Evolutionary conservation across 2,113 vertebrate genomes (phyloP).

Genomic region (Heterochromis multidens): DNA sequence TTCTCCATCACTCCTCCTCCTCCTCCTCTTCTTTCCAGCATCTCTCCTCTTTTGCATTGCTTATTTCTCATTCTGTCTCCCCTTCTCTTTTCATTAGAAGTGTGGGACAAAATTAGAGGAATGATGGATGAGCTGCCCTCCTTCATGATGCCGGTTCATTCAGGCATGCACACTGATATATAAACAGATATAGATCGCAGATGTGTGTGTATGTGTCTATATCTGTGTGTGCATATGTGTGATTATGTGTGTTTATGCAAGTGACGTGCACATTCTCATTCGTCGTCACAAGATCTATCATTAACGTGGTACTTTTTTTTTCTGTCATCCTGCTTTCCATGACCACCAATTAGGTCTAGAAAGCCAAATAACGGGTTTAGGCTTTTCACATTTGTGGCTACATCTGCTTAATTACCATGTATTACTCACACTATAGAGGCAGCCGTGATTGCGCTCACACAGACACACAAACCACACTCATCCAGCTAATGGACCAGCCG

Average conservation of each 20-base stretch:
- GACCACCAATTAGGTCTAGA: constrained; percentile 16
- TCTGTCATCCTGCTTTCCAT: background rate
- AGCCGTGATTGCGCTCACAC: background rate
- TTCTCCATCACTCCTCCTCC: background rate
- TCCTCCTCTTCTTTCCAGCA: background rate
- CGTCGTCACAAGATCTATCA: background rate
- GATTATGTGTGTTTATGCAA: background rate
- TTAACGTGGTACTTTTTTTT: background rate
- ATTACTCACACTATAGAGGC: constrained; percentile 33
- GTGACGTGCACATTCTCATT: background rate
- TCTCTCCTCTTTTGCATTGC: background rate
- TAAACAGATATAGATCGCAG: background rate
- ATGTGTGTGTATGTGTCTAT: background rate
- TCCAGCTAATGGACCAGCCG: constrained; percentile 64
- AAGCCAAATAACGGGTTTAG: background rate
- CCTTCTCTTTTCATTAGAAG: constrained; percentile 6
- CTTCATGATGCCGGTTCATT: background rate
- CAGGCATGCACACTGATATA: background rate
- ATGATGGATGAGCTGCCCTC: constrained; percentile 24
- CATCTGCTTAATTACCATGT: constrained; percentile 56
- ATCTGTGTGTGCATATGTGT: background rate
- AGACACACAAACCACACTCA: constrained; percentile 38
- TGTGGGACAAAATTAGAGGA: constrained; percentile 12
- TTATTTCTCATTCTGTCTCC: background rate
- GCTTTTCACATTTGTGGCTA: constrained; percentile 29